phyloP scores from a whole-genome alignment of 2,888 invertebrate genomes.

The Epistrophe eligans region DNA sequence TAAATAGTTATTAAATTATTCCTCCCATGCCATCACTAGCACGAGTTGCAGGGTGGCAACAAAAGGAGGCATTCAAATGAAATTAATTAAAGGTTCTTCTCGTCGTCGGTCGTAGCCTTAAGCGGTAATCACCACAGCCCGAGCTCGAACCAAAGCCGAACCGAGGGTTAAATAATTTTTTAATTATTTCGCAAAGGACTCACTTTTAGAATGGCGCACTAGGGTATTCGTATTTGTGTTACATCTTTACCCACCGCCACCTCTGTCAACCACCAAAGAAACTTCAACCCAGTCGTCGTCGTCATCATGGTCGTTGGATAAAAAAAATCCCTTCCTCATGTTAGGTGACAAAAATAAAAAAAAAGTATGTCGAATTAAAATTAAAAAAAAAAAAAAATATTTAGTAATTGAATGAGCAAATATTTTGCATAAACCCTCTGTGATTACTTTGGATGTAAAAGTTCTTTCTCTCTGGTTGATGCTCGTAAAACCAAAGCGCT shows the following conservation, averaged over 20 bases:
- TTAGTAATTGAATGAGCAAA: constrained; percentile 68
- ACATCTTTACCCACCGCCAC: constrained; percentile 34
- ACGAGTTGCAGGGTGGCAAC: constrained; percentile 31
- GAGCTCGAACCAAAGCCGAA: constrained; percentile 36
- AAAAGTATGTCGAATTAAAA: constrained; percentile 20
- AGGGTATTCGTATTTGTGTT: constrained; percentile 60
- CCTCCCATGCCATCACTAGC: constrained; percentile 51
- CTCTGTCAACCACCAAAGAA: constrained; percentile 37
- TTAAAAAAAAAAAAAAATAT: constrained; percentile 31
- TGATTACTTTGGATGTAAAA: constrained; percentile 46
- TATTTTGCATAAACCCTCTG: constrained; percentile 53
- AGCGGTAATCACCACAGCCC: constrained; percentile 66
- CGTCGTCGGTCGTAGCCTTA: constrained; percentile 50
- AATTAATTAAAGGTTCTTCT: constrained; percentile 73
- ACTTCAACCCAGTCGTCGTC: constrained; percentile 33
- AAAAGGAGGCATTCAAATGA: constrained; percentile 72
- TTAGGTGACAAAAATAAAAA: constrained; percentile 55
- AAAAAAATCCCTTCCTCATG: constrained; percentile 51
- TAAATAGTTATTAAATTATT: constrained; percentile 70
- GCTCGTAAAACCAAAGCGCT: constrained; percentile 50
- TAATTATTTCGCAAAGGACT: constrained; percentile 73
- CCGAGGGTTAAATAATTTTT: constrained; percentile 68
- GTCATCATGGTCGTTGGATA: constrained; percentile 12
- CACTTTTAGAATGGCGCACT: constrained; percentile 52
- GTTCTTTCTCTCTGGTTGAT: constrained; percentile 44